Evolutionary conservation across 2,797 vertebrate genomes (phyloP).

Genomic region (Podarcis siculus): DNA sequence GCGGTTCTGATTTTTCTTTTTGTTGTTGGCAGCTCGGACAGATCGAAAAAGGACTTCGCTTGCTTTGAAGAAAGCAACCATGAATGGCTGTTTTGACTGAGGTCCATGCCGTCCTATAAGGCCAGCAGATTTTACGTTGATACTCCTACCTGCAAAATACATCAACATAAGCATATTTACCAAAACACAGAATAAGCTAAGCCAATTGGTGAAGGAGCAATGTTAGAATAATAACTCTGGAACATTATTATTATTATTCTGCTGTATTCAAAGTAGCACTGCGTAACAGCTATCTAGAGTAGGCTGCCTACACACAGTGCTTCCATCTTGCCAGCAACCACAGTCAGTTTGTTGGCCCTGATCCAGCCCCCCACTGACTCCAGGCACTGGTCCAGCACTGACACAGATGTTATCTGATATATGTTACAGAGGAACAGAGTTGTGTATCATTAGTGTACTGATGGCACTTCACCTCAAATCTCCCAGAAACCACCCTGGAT

Average conservation of each 20-base stretch:
- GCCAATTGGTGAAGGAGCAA: not conserved
- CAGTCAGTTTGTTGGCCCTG: not conserved
- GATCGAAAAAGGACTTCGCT: slow-evolving; percentile 97
- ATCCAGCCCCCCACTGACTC: not conserved
- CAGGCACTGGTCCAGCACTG: not conserved
- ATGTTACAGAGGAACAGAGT: not conserved
- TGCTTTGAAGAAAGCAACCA: slow-evolving; percentile 99
- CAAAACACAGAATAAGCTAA: not conserved
- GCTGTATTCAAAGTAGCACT: too few relatives aligned
- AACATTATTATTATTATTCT: too few relatives aligned
- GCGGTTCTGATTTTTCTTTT: slow-evolving; percentile 93
- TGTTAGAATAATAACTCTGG: not conserved
- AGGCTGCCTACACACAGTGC: not conserved
- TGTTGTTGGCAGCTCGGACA: slow-evolving; percentile 90
- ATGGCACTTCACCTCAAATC: too few relatives aligned
- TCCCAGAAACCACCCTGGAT: too few relatives aligned
- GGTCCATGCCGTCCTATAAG: slow-evolving; percentile 94
- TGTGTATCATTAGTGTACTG: too few relatives aligned
- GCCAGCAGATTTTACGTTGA: slow-evolving; percentile 96
- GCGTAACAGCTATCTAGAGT: not conserved
- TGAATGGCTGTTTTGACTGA: slow-evolving; percentile 97
- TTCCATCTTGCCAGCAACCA: not conserved
- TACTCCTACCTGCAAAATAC: slow-evolving; percentile 87
- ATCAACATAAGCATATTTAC: slow-evolving; percentile 8
- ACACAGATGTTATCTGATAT: too few relatives aligned